Conservation (phyloP, 2,797 vertebrate species). For the Perodicticus potto region DNA sequence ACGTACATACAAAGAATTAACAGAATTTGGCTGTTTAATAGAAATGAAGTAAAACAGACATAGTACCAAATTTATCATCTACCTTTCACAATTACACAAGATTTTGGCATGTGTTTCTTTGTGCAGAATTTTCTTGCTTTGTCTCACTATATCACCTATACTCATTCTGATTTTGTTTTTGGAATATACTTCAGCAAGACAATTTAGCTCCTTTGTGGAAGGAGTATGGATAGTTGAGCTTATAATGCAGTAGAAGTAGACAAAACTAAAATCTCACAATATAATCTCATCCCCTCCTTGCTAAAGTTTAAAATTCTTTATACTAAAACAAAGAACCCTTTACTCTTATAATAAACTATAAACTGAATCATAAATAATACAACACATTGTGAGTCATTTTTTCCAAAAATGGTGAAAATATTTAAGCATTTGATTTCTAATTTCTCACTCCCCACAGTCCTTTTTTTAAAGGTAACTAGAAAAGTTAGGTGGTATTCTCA, state of each 20-base stretch:
- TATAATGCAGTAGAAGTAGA: background rate
- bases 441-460: background rate
- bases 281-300: background rate
- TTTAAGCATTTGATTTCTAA: constrained; percentile 37
- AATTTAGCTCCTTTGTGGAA: constrained; percentile 53
- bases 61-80: constrained; percentile 26
- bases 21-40: constrained; percentile 35
- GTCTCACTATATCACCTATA: background rate
- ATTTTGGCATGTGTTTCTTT: background rate
- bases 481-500: background rate
- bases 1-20: background rate
- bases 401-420: constrained; percentile 26
- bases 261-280: constrained; percentile 49
- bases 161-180: constrained; percentile 8
- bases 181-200: constrained; percentile 7
- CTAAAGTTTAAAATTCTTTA: constrained; percentile 60
- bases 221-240: background rate
- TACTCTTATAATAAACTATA: constrained; percentile 49
- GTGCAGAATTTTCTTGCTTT: background rate
- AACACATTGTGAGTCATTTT: constrained; percentile 38
- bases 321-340: constrained; percentile 44
- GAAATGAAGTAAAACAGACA: background rate
- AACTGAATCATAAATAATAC: constrained; percentile 7
- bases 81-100: constrained; percentile 41
- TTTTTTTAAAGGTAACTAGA: constrained; percentile 27